Conservation (phyloP, 2,888 invertebrate species). For the Protophormia terraenovae region DNA sequence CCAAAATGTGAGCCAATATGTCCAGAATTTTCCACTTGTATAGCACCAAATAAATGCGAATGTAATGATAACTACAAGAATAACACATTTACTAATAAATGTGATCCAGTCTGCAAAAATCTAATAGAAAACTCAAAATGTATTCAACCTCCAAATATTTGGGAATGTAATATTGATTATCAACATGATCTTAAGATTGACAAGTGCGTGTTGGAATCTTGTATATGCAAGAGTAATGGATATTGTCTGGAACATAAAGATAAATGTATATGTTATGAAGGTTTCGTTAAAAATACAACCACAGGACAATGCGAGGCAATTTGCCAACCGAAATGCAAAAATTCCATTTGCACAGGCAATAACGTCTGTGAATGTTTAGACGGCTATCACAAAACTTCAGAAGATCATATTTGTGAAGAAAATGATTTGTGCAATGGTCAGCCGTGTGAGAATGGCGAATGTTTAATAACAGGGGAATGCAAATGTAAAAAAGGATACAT, state of each 20-base stretch:
- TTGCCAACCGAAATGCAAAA: slow-evolving; percentile 33
- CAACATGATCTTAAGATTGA: slow-evolving; percentile 24
- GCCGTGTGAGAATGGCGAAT: slow-evolving; percentile 51
- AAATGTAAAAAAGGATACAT: slow-evolving; percentile 55
- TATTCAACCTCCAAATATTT: slow-evolving; percentile 31
- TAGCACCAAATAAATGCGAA: slow-evolving; percentile 6
- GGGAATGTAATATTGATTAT: slow-evolving; percentile 39
- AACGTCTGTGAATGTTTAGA: slow-evolving; percentile 45
- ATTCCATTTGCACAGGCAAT: slow-evolving; percentile 34
- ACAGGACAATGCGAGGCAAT: slow-evolving; percentile 19
- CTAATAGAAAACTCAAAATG: slow-evolving; percentile 24
- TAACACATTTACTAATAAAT: slow-evolving; percentile 9
- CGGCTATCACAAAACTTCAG: slow-evolving; percentile 24
- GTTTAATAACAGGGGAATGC: slow-evolving; percentile 42
- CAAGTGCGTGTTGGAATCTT: slow-evolving; percentile 44
- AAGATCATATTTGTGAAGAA: slow-evolving; percentile 37
- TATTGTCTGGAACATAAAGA: slow-evolving; percentile 37
- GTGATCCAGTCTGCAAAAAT: slow-evolving; percentile 41
- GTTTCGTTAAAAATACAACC: slow-evolving; percentile 18
- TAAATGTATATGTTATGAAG: slow-evolving; percentile 47
- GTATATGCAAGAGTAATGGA: slow-evolving; percentile 30
- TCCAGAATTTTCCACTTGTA: background rate
- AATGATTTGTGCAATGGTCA: slow-evolving; percentile 25
- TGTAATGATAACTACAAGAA: slow-evolving; percentile 20
- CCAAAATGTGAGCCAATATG: slow-evolving; percentile 17